Evolutionary conservation across 2,797 vertebrate genomes (phyloP).

Genomic region (Centropyge bicolor): DNA sequence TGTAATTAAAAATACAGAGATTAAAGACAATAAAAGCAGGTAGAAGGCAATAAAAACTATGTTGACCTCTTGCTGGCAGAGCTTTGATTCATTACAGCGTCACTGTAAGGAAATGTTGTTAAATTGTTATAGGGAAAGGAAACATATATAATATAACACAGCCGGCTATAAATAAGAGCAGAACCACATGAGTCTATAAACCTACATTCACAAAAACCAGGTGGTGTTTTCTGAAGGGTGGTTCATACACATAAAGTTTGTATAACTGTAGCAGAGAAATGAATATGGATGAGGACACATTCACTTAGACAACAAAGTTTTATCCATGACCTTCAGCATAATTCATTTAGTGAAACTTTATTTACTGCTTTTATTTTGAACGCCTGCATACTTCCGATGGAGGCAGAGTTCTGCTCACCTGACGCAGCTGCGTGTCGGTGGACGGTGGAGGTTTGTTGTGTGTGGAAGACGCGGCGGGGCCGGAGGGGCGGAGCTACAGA

Average conservation of each 20-base stretch:
- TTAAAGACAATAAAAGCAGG: neutral
- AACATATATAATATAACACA: neutral
- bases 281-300: no score
- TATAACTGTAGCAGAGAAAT: no score
- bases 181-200: neutral
- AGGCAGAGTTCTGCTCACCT: neutral
- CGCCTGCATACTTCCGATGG: neutral
- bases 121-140: neutral
- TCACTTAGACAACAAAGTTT: no score
- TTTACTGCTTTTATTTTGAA: slow-evolving; percentile 34
- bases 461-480: slow-evolving; percentile 17
- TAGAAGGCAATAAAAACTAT: neutral
- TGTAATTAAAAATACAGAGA: neutral
- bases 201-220: neutral
- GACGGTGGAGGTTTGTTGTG: slow-evolving; percentile 39
- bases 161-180: neutral
- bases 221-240: neutral
- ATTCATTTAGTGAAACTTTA: no score
- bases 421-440: slow-evolving; percentile 9
- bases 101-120: neutral
- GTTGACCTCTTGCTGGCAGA: neutral
- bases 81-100: neutral
- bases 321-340: no score
- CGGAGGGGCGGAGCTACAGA: slow-evolving; percentile 60
- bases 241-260: neutral